A percentile compares a stretch with the other conserved stretches of the same genome.
These are phyloP conservation scores for Actinemys pallida DNA, from an alignment of 2,113 vertebrate species.

Conservation along the genomic window DNA sequence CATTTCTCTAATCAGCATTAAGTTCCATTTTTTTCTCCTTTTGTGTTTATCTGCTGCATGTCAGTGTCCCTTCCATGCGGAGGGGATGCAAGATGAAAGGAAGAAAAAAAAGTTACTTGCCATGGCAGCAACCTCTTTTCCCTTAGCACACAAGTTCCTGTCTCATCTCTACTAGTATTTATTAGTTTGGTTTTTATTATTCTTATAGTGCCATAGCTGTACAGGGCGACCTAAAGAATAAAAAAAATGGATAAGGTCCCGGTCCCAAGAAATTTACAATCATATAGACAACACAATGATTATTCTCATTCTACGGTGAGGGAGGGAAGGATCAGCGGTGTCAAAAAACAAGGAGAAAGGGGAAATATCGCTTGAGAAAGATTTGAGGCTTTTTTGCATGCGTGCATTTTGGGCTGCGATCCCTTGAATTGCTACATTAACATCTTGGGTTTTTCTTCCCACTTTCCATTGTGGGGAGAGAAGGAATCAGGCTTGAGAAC, in stretches of 20 bases:
- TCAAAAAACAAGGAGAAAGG: not conserved
- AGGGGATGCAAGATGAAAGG: not conserved
- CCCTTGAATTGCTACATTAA: conserved; percentile 5
- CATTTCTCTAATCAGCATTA: not conserved
- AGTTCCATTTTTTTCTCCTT: conserved; percentile 11
- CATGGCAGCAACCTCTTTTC: not conserved
- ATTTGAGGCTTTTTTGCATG: not conserved
- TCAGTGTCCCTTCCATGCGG: not conserved
- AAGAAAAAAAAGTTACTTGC: not conserved
- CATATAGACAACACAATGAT: not conserved
- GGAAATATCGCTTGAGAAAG: not conserved
- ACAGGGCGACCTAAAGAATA: not conserved
- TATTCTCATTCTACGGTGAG: not conserved
- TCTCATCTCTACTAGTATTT: not conserved
- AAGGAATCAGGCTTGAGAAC: not conserved
- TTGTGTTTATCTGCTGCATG: not conserved
- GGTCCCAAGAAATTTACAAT: not conserved
- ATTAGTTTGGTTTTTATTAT: not conserved
- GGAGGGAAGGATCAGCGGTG: not conserved
- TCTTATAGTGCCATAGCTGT: not conserved
- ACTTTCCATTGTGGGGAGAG: not conserved
- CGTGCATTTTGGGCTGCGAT: not conserved
- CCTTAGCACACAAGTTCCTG: not conserved
- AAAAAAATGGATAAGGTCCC: not conserved
- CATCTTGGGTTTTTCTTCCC: not conserved